A percentile compares a stretch with the other conserved stretches of the same genome.
These are phyloP conservation scores for Amblyraja radiata DNA, from an alignment of 2,797 vertebrate genomes.

Conservation along the genomic window DNA sequence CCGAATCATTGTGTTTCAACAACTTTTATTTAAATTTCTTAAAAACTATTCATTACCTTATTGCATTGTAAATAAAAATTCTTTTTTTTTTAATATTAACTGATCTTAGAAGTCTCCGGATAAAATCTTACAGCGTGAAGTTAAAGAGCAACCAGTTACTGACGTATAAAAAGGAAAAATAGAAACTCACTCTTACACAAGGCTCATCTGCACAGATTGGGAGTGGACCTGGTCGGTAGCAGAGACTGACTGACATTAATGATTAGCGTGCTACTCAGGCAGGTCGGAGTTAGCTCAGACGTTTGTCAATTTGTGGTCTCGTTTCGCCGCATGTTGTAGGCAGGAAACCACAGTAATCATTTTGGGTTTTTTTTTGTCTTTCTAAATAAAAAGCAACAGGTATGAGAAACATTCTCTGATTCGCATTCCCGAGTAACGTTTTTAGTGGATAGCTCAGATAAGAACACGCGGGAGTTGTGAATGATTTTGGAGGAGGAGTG, in stretches of 20 bases:
- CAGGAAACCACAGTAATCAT: conserved; percentile 6
- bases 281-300: background rate
- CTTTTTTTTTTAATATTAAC: background rate
- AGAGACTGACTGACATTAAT: conserved; percentile 1
- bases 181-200: conserved; percentile 30
- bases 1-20: conserved; percentile 23
- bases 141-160: conserved; percentile 9
- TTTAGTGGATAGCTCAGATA: conserved; percentile 10
- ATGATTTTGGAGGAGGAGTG: background rate
- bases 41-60: conserved; percentile 27
- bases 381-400: background rate
- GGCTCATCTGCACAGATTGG: conserved; percentile 7
- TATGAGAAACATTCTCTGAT: conserved; percentile 14
- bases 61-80: background rate
- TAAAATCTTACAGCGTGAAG: background rate
- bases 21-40: conserved; percentile 35
- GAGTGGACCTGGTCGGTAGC: conserved; percentile 1
- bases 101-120: background rate
- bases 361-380: background rate
- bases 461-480: conserved; percentile 23
- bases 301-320: conserved; percentile 16
- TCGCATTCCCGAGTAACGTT: conserved; percentile 28
- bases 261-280: conserved; percentile 5
- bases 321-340: conserved; percentile 8
- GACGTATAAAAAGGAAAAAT: conserved; percentile 26